Evolutionary conservation across 2,888 invertebrate genomes (phyloP), one percentile per base, ranked within the genome.

Genomic region (Drosophila lutescens): DNA sequence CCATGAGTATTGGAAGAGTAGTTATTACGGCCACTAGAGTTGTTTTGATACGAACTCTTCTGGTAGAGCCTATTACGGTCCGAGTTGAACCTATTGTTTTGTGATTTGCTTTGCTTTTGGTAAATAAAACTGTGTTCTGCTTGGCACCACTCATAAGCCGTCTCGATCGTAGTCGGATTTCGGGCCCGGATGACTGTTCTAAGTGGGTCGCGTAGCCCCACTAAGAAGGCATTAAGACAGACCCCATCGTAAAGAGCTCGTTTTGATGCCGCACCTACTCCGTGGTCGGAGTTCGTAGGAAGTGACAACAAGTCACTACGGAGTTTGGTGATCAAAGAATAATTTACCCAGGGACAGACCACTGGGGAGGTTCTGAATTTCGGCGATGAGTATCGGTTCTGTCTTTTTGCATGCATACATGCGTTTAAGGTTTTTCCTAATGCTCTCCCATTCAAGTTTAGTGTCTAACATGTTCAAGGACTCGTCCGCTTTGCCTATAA

Each of bases 361-460:
- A 12, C 41, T 41, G 17, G 10, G 41, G 17, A 41, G 41, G 41
- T 17, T 41, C 4, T 41, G 41, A 10, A 20, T 41, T 41, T 41
- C 41, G 41, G 17, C 41, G 17, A 41, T 41, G 10, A 41, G 41
- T 17, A 41, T 41, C 17, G 41, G 41, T 41, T 41, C 17, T 20
- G 10, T 41, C 41, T 41, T 17, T 10, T 41, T 41, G 41, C 17
- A 41, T 41, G 41, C 17, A 41, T 41, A 17, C n/a, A 40, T 40
- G 40, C 15, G 40, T 40, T 40, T 40, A 15, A 40, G 38, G 38
- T 38, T 38, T 38, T 38, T 7, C 38, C 38, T 40, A 40, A 40
- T 40, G 40, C 8, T 40, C 6, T 40, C 40, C 40, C 15, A 40
- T 40, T 40, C 40, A 40, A 40, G 40, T 40, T 40, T 40, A 15